Evolutionary conservation across 2,888 invertebrate species (phyloP), one percentile per base, ranked within the genome.

Genomic region (Microchrysa polita): DNA sequence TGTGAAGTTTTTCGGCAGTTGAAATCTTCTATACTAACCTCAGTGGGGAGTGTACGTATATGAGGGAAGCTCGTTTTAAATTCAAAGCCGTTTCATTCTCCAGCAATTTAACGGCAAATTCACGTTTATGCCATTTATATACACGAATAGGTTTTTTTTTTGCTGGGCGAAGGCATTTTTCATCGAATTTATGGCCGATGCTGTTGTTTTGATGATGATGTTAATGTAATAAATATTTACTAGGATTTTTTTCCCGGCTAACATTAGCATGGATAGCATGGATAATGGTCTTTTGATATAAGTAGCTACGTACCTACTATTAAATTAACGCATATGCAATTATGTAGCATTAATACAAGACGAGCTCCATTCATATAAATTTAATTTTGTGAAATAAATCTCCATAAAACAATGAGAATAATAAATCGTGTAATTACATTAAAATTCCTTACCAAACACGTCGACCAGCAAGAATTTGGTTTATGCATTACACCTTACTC

Each of bases 111-210:
- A 55, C 67, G 53, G 53, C 67, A 34, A 53, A 34, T 67, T 67
- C 67, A 67, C 67, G 67, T 67, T 53, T 55, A 53, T 52, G 67
- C 67, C 20, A 67, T 67, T 67, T 67, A 67, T 67, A 53, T 67
- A 52, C 67, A 53, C 67, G 48, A 65, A 65, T 65, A 65, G 48
- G 22, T 65, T 48, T 48, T 65, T 14, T 34, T n/a, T n/a, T n/a
- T n/a, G n/a, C n/a, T n/a, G n/a, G n/a, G 40, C 2, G 10, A 22
- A 22, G 48, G 48, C 48, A 65, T 65, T 65, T 65, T 65, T 65
- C 48, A 44, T 44, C 48, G 48, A 65, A 65, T 65, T 61, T 48
- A 34, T 7, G 27, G 27, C 27, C 27, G 34, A 65, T 44, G 42
- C 10, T 65, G 48, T 65, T 65, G 55, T 20, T 55, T 20, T 55